A percentile compares a stretch with the other conserved stretches of the same genome.
These are phyloP conservation scores for Latrodectus hesperus DNA, from an alignment of 2,888 invertebrate species.

Conservation along the genomic window DNA sequence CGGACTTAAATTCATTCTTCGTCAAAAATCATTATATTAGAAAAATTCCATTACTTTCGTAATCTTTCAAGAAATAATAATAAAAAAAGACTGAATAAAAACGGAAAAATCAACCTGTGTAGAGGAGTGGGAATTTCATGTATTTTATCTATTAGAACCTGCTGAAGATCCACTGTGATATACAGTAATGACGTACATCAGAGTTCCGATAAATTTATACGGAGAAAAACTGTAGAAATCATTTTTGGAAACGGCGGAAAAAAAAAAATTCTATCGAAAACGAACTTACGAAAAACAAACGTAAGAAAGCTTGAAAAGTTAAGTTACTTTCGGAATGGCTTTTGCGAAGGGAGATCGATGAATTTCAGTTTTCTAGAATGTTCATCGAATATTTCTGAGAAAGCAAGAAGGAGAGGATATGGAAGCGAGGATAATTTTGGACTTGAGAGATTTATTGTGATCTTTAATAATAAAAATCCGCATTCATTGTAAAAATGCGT, in stretches of 20 bases:
- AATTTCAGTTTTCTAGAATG: constrained; percentile 59
- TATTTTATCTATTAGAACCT: constrained; percentile 64
- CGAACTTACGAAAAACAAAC: constrained; percentile 61
- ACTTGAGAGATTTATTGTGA: constrained; percentile 43
- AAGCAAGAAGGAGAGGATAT: constrained; percentile 7
- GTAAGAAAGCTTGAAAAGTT: constrained; percentile 44
- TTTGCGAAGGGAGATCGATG: constrained; percentile 56
- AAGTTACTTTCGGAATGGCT: constrained; percentile 62
- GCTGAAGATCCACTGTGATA: constrained; percentile 52
- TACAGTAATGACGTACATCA: constrained; percentile 56
- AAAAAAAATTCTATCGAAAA: constrained; percentile 60
- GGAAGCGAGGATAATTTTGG: constrained; percentile 29
- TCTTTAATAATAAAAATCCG: constrained; percentile 62
- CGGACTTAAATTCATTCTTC: not conserved
- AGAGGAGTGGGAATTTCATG: constrained; percentile 35
- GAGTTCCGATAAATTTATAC: constrained; percentile 61
- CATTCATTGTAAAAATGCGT: constrained; percentile 37
- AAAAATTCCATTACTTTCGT: constrained; percentile 46
- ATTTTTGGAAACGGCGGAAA: constrained; percentile 46
- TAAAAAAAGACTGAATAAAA: constrained; percentile 19
- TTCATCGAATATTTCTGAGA: constrained; percentile 45
- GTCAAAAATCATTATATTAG: constrained; percentile 34
- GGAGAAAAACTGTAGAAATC: constrained; percentile 58
- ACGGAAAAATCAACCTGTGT: constrained; percentile 28
- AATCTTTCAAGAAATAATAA: constrained; percentile 39